Base-by-base conservation (phyloP, 2,113 vertebrate species). In the Pedetes capensis region DNA sequence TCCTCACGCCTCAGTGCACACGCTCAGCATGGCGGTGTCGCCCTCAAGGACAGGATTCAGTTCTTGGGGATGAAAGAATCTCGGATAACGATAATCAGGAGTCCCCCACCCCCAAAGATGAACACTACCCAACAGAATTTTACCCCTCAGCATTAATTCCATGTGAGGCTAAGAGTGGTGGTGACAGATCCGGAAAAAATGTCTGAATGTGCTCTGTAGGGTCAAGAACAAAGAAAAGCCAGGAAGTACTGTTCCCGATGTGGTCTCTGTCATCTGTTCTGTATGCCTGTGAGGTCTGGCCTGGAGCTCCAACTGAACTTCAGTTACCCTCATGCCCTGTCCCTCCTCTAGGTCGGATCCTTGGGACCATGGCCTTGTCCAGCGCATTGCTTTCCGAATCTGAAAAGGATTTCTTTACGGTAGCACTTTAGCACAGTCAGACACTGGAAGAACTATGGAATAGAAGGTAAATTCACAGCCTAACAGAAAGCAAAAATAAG, bases 221-320 rank as follows among this genome's bases (percentile, higher is more conserved):
- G 61, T 8, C 18, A 3, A 20, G 2, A 78, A 5, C 61, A 18
- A 10, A 20, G 6, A 39, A 25, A 13, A 25, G 27, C 9, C 47
- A 79, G 42, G 23, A 59, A 39, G 49, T 6, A 7, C 42, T 61
- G 75, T 16, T 53, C 16, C 22, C 17, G n/a, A 1, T 27, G 23
- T 11, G 6, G 25, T 12, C 61, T 17, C 18, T 34, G 47, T 44
- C 4, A 6, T 27, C 12, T 18, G 3, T 4, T 6, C 57, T 74
- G 9, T 29, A 11, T 0, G 1, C 27, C 1, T 27, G 13, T 0
- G 18, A 61, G 34, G 17, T 32, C 37, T 8, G 27, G 44, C 74
- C 49, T 57, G 55, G 37, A 5, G 17, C 23, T 59, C 17, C 12
- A 27, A 5, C 4, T 2, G 23, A 4, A 53, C 3, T 39, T 78